These are phyloP conservation scores for Xestia rhomboidea DNA, from an alignment of 2,888 invertebrate genomes.

Conservation along the genomic window DNA sequence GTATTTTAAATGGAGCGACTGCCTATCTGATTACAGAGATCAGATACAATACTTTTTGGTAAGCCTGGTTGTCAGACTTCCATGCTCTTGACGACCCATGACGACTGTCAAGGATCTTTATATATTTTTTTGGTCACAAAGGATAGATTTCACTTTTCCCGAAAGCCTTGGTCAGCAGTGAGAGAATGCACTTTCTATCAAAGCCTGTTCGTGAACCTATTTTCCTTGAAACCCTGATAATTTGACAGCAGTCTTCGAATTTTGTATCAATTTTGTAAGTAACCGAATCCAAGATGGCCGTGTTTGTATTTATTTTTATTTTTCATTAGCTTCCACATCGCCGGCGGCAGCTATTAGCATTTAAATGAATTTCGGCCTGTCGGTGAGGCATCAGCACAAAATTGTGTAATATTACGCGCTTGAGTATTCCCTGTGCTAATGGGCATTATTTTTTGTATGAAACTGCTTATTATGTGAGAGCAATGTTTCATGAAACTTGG, in stretches of 20 bases:
- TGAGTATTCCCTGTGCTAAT: conserved; percentile 30
- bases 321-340: conserved; percentile 51
- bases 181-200: background rate
- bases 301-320: conserved; percentile 51
- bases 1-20: background rate
- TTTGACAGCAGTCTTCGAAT: conserved; percentile 1
- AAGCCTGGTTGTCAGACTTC: background rate
- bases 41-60: background rate
- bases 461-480: conserved; percentile 20
- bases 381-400: conserved; percentile 34
- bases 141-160: background rate
- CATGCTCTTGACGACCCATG: background rate
- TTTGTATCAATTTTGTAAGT: conserved; percentile 17
- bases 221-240: background rate
- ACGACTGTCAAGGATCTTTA: background rate
- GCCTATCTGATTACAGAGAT: background rate
- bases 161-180: background rate
- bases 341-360: conserved; percentile 61
- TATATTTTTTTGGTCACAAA: background rate
- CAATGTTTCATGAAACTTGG: conserved; percentile 39
- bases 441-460: conserved; percentile 20
- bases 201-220: background rate
- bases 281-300: conserved; percentile 29
- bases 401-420: conserved; percentile 41
- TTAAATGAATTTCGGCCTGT: conserved; percentile 63